Evolutionary conservation across 2,113 vertebrate species (phyloP).

Genomic region (Bujurquina vittata): DNA sequence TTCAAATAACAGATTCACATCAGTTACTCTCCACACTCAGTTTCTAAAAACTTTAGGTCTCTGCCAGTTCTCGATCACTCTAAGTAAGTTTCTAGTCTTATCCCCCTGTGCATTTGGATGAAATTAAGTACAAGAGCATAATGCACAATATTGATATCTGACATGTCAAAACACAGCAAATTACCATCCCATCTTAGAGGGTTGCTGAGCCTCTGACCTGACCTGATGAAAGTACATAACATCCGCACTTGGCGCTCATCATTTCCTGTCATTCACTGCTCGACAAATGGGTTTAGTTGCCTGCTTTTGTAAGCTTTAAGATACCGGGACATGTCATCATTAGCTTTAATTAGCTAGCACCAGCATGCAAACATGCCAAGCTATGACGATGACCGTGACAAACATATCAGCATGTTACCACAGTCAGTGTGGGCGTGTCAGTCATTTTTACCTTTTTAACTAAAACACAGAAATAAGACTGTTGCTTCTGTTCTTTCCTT

Average conservation of each 20-base stretch:
- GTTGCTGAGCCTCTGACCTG: slow-evolving; percentile 7
- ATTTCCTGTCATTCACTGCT: slow-evolving; percentile 42
- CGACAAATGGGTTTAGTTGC: slow-evolving; percentile 53
- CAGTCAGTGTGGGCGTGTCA: too few species aligned
- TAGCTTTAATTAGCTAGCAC: background rate
- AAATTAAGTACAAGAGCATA: slow-evolving; percentile 62
- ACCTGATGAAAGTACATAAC: slow-evolving; percentile 49
- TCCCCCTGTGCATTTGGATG: slow-evolving; percentile 31
- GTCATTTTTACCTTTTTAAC: too few species aligned
- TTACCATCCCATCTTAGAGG: slow-evolving; percentile 54
- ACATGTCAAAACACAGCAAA: slow-evolving; percentile 61
- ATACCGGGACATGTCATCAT: background rate
- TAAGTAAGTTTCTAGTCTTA: slow-evolving; percentile 40
- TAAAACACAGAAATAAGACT: background rate
- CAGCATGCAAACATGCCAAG: background rate
- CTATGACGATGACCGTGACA: background rate
- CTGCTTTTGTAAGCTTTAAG: background rate
- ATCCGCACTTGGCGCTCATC: slow-evolving; percentile 44
- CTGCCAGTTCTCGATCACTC: slow-evolving; percentile 19
- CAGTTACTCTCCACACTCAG: background rate
- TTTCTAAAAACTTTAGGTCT: slow-evolving; percentile 2
- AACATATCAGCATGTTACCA: background rate
- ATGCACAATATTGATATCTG: slow-evolving; percentile 64
- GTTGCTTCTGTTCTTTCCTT: background rate
- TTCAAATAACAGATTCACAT: background rate